phyloP scores from a whole-genome alignment of 1,140 invertebrate genomes.

The Drosophila sulfurigaster region DNA sequence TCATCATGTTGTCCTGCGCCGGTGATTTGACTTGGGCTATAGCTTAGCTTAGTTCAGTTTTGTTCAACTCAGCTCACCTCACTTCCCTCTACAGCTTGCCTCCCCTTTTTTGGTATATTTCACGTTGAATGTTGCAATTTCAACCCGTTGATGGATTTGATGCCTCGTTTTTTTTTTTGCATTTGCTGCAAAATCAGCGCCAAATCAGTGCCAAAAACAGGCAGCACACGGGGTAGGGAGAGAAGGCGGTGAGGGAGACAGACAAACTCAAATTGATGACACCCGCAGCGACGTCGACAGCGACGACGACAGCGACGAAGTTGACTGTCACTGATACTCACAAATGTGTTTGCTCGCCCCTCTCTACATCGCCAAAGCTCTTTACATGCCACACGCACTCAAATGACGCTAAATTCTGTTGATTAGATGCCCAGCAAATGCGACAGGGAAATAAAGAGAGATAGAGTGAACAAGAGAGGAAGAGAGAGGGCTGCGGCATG shows the following conservation, averaged over 20 bases:
- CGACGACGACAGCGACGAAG: conserved; percentile 9
- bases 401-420: conserved; percentile 81
- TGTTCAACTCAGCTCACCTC: background rate
- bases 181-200: conserved; percentile 44
- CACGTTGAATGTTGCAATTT: conserved; percentile 77
- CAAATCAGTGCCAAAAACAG: conserved; percentile 69
- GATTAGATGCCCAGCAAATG: conserved; percentile 68
- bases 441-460: background rate
- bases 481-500: conserved; percentile 8
- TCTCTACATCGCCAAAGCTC: background rate
- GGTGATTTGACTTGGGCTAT: conserved; percentile 35
- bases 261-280: conserved; percentile 79
- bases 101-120: conserved; percentile 26
- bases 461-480: too few species aligned
- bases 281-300: conserved; percentile 54
- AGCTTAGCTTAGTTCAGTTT: background rate
- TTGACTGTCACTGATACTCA: conserved; percentile 66
- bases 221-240: background rate
- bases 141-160: conserved; percentile 82
- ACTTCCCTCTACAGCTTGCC: conserved; percentile 4
- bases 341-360: conserved; percentile 43
- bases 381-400: conserved; percentile 69
- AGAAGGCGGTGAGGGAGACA: background rate
- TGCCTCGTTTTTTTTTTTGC: conserved; percentile 54
- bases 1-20: conserved; percentile 70